Base-by-base conservation (phyloP, 1,140 invertebrate species). In the Parapsyche elsis region DNA sequence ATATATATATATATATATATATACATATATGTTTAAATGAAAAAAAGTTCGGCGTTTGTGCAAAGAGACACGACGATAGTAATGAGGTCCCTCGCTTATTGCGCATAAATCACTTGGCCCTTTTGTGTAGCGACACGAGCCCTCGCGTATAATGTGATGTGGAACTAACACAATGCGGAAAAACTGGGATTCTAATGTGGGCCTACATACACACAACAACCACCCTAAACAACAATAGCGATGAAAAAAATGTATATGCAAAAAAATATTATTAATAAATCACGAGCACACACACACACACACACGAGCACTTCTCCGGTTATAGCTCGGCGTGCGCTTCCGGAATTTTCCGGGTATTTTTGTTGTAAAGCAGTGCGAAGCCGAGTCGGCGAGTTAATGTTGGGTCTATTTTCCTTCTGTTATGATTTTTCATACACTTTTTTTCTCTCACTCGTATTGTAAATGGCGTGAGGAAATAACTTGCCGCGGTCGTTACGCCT, bases 151-250 rank as follows among this genome's bases (percentile, higher is more conserved):
- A 77, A 77, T 64, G 75, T 64, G 75, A 77, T 46, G 57, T 77
- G 75, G 75, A 77, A 77, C 57, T 77, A 77, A 77, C 75, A 77
- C 75, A 77, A 77, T 77, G 75, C 75, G 75, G 75, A 77, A 77
- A 64, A 77, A 53, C 75, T 16, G 75, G 57, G 59, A 45, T 67
- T 49, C 75, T 77, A 77, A 77, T 77, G 75, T 64, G 44, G 9
- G 24, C 23, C n/a, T 24, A 10, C 21, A 23, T 19, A 16, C 59
- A 61, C 21, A 61, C 59, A 61, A 19, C n/a, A 5, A 16, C n/a
- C 59, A 2, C 19, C 21, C 21, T 16, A 75, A 53, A 46, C 45
- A 75, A 75, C 71, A 49, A 49, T 75, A 44, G 44, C 12, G 2
- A 67, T 67, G 64, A 7, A 71, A 71, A 75, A 75, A 75, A 38